These are phyloP conservation scores for Holotrichia oblita DNA, from an alignment of 1,140 invertebrate genomes.

Conservation along the genomic window DNA sequence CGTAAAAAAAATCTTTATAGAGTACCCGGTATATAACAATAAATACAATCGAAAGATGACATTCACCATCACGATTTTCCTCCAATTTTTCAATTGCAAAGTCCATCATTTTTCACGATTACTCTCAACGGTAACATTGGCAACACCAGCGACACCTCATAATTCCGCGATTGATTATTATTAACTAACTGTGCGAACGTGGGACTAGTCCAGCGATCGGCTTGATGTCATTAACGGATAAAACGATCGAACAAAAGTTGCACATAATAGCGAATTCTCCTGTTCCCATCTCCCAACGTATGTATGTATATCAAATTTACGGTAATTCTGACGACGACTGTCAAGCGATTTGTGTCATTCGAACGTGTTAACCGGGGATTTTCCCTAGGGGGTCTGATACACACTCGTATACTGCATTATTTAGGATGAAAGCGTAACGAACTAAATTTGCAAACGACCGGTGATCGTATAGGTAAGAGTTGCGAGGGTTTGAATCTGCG, in stretches of 20 bases:
- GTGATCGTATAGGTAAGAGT: background rate
- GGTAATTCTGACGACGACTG: conserved; percentile 19
- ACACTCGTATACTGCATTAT: background rate
- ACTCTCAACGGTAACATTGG: background rate
- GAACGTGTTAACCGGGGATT: conserved; percentile 1
- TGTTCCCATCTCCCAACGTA: background rate
- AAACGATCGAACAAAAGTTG: conserved; percentile 6
- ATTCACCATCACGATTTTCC: background rate
- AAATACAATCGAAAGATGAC: background rate
- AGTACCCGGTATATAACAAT: background rate
- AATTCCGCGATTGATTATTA: conserved; percentile 20
- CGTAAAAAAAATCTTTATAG: background rate
- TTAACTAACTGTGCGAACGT: background rate
- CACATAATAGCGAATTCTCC: background rate
- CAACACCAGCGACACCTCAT: background rate
- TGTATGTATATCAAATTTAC: background rate
- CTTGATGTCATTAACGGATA: conserved; percentile 8
- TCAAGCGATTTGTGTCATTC: conserved; percentile 20
- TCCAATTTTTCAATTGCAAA: background rate
- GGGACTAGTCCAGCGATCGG: background rate
- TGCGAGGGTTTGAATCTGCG: background rate
- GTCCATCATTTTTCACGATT: background rate
- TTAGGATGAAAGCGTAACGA: background rate
- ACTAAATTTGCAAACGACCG: background rate
- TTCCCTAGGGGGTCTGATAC: background rate